A percentile compares a stretch with the other conserved stretches of the same genome.
These are phyloP conservation scores for Latrodectus elegans DNA, from an alignment of 2,888 invertebrate genomes.

Conservation along the genomic window DNA sequence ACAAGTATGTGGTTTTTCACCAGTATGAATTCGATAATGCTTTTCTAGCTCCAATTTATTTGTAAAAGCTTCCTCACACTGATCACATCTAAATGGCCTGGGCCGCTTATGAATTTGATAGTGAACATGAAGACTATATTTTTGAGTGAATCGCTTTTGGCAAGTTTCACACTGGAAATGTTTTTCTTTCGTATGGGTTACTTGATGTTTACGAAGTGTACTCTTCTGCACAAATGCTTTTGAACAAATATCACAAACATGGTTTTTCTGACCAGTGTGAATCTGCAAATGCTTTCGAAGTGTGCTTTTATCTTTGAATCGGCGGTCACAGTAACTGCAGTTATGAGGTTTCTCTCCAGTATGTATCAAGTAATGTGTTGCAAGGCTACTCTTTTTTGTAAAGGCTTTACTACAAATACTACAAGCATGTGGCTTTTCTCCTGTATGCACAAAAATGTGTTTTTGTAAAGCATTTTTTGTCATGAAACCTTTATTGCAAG, in stretches of 20 bases:
- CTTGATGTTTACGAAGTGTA: slow-evolving; percentile 60
- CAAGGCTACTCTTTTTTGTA: slow-evolving; percentile 61
- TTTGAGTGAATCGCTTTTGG: slow-evolving; percentile 56
- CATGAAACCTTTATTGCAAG: slow-evolving; percentile 54
- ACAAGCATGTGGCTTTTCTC: slow-evolving; percentile 59
- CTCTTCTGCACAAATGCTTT: slow-evolving; percentile 62
- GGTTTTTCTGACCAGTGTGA: slow-evolving; percentile 60
- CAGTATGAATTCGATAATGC: slow-evolving; percentile 58
- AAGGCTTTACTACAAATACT: slow-evolving; percentile 48
- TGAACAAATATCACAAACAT: slow-evolving; percentile 53
- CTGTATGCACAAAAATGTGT: slow-evolving; percentile 54
- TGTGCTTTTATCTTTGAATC: slow-evolving; percentile 66
- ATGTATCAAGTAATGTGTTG: slow-evolving; percentile 48
- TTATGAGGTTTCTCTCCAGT: slow-evolving; percentile 64
- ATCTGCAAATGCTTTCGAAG: slow-evolving; percentile 60
- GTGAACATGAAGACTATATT: slow-evolving; percentile 63
- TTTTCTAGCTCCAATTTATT: slow-evolving; percentile 51
- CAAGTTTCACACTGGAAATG: slow-evolving; percentile 61
- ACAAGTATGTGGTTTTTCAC: slow-evolving; percentile 62
- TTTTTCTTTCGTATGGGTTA: slow-evolving; percentile 64
- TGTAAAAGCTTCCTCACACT: slow-evolving; percentile 52
- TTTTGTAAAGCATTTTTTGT: slow-evolving; percentile 49
- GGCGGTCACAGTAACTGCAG: slow-evolving; percentile 45
- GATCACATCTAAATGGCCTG: slow-evolving; percentile 53
- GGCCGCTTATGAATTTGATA: slow-evolving; percentile 65